Evolutionary conservation across 2,113 vertebrate species (phyloP).

Genomic region (Apodemus speciosus): DNA sequence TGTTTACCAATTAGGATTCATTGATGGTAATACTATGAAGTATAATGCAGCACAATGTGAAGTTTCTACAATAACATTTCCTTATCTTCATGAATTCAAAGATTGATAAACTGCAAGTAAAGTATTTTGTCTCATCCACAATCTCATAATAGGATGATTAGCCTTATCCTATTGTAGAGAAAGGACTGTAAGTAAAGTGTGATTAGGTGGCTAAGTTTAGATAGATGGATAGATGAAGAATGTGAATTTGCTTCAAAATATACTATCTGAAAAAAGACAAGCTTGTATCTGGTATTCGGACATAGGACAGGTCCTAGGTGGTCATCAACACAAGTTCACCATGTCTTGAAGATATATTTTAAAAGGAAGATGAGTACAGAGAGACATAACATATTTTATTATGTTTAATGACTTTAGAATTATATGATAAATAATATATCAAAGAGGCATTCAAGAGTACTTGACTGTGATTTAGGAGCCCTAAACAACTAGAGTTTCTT

Average conservation of each 20-base stretch:
- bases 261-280: neutral
- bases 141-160: constrained; percentile 31
- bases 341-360: neutral
- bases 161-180: neutral
- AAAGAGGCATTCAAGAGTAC: neutral
- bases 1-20: neutral
- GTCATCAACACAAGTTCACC: neutral
- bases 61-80: neutral
- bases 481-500: neutral
- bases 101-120: neutral
- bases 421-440: neutral
- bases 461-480: neutral
- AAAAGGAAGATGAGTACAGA: neutral
- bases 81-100: constrained; percentile 20
- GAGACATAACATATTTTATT: neutral
- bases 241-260: neutral
- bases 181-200: neutral
- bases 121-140: neutral
- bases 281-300: neutral
- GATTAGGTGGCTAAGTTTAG: neutral
- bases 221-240: neutral
- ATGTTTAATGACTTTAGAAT: constrained; percentile 2
- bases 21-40: neutral
- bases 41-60: neutral
- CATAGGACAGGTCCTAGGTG: neutral